Base-by-base conservation (phyloP, 1,140 invertebrate genomes). In the Pollicipes pollicipes region DNA sequence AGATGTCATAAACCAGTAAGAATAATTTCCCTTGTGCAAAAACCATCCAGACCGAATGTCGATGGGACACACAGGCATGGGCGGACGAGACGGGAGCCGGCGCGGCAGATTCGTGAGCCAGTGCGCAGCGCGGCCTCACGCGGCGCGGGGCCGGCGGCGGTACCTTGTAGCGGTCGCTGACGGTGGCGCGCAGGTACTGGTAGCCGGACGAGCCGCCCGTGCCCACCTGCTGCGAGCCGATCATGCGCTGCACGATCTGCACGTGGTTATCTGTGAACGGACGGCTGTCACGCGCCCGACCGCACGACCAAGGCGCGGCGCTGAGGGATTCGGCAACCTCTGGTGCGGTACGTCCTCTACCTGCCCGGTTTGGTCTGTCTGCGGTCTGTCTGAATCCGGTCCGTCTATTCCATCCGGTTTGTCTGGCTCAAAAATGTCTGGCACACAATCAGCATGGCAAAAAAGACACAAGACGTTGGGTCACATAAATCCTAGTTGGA, bases 211-310 rank as follows among this genome's bases (percentile, higher is more conserved):
- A 98, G 10, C 97, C 97, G 45, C 96, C 97, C 0, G 97, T 98
- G 35, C 97, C 97, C 1, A 96, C 79, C 77, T 95, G 93, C 78
- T 95, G 93, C 2, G 92, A 95, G 13, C 97, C 97, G 75, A 99
- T 94, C 95, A 99, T 98, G 78, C 96, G 85, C 80, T 98, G 95
- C n/a, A 98, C 97, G 88, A 99, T 90, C 74, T 97, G 87, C 29
- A 98, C 91, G 78, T 99, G 97, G 81, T 98, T 98, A 80, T 97
- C 96, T 98, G 76, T 63, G 82, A 75, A 74, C 71, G 66, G 70
- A 3, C 35, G 35, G 6, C 17, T 35, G 35, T 35, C 6, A 8
- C 17, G 6, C 6, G 35, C 6, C 35, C 35, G 17, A 35, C 35
- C n/a, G n/a, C 26, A 64, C 24, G 27, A 21, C 21, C 21, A n/a